These are phyloP conservation scores for Cichladusa arquata DNA, from an alignment of 2,113 vertebrate species.

Conservation along the genomic window DNA sequence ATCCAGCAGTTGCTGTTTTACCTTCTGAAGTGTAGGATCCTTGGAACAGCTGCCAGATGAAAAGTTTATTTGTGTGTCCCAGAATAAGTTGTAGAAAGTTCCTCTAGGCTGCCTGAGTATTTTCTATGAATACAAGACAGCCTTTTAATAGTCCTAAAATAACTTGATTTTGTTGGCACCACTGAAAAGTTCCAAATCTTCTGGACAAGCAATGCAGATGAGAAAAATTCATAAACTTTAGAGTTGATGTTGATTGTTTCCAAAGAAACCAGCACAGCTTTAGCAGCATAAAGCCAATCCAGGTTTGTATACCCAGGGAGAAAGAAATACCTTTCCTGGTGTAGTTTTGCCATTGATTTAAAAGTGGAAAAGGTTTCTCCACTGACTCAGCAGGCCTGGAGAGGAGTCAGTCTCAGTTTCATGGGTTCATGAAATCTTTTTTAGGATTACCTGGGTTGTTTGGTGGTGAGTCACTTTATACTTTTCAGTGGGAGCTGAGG, in stretches of 20 bases:
- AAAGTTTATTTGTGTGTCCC: not conserved
- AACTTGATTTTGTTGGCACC: not conserved
- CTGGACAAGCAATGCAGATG: not conserved
- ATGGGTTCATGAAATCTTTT: not conserved
- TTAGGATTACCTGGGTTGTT: not conserved
- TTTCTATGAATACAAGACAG: not conserved
- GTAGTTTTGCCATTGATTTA: not conserved
- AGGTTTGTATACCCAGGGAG: not conserved
- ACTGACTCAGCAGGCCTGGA: not conserved
- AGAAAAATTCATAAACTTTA: not conserved
- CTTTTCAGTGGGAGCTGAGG: not conserved
- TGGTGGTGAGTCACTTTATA: not conserved
- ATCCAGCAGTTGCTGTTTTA: not conserved
- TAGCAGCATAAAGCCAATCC: not conserved
- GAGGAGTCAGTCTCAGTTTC: not conserved
- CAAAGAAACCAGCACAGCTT: not conserved
- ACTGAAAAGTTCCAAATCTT: not conserved
- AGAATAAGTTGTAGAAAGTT: not conserved
- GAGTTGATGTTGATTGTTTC: not conserved
- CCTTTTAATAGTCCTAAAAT: not conserved
- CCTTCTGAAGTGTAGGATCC: not conserved
- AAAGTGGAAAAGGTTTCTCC: not conserved
- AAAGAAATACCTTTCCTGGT: not conserved
- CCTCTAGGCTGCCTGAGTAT: not conserved
- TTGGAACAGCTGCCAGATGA: not conserved